Conservation (phyloP, 2,797 vertebrate species). For the Cuculus canorus region DNA sequence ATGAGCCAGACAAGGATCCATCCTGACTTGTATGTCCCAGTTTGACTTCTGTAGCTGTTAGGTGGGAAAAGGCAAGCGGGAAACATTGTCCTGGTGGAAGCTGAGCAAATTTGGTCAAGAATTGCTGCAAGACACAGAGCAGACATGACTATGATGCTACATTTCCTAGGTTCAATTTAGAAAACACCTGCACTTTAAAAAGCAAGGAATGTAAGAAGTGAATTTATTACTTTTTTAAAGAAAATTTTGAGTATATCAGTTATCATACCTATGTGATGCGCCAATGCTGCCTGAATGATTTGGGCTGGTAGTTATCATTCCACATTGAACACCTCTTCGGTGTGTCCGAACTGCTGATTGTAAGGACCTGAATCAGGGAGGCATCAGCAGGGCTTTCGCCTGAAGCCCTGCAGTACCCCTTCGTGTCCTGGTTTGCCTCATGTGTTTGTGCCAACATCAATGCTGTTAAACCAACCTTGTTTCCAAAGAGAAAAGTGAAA, state of each 20-base stretch:
- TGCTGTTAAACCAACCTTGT: not conserved
- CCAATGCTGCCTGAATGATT: not conserved
- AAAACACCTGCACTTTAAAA: not conserved
- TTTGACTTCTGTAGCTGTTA: not conserved
- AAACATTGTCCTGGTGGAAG: not conserved
- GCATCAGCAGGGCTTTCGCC: not conserved
- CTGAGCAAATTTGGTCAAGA: not conserved
- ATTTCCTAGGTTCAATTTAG: not conserved
- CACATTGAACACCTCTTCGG: accelerated
- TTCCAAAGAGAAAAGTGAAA: not conserved
- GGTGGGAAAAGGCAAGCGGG: not conserved
- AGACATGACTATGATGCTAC: not conserved
- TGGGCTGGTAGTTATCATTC: not conserved
- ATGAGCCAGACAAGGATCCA: not conserved
- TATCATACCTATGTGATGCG: not conserved
- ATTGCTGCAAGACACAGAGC: not conserved
- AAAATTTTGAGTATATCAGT: not conserved
- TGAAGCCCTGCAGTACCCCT: no score
- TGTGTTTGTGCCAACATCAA: not conserved
- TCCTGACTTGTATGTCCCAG: not conserved
- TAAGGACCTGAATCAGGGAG: not conserved
- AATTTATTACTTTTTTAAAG: not conserved
- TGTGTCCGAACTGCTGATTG: not conserved
- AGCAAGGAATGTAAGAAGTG: not conserved
- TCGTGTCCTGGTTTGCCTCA: accelerated